Evolutionary conservation across 2,113 vertebrate species (phyloP).

Genomic region (Taurulus bubalis): DNA sequence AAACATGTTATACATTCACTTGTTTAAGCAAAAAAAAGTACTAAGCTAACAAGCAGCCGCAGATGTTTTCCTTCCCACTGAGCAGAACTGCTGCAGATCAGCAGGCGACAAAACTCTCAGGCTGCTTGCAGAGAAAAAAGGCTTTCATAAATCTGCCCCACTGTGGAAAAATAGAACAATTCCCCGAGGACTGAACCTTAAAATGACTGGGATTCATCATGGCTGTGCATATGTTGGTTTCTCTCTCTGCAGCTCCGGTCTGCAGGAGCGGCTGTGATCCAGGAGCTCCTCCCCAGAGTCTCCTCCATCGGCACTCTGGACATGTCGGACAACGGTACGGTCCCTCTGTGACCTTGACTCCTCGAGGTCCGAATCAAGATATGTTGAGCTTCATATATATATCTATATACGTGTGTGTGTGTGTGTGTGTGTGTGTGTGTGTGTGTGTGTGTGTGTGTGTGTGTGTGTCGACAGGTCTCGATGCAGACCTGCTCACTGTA

Average conservation of each 20-base stretch:
- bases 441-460: constrained; percentile 27
- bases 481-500: constrained; percentile 86
- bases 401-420: background rate
- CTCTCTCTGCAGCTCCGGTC: constrained; percentile 83
- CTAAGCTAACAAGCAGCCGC: too few relatives aligned
- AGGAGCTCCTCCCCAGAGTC: constrained; percentile 87
- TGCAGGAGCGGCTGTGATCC: constrained; percentile 87
- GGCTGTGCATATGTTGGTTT: constrained; percentile 40
- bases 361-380: constrained; percentile 28
- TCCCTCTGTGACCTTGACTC: constrained; percentile 50
- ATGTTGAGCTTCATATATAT: background rate
- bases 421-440: constrained; percentile 32
- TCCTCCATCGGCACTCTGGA: constrained; percentile 87
- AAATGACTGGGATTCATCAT: constrained; percentile 53
- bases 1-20: too few relatives aligned
- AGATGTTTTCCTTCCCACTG: too few relatives aligned
- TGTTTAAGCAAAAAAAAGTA: too few relatives aligned
- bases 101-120: too few relatives aligned
- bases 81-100: constrained; percentile 39
- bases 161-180: constrained; percentile 55
- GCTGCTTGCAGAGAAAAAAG: constrained; percentile 13
- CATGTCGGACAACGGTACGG: constrained; percentile 88
- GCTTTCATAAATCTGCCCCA: constrained; percentile 45
- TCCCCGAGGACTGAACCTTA: constrained; percentile 47
- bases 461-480: constrained; percentile 82